phyloP scores from a whole-genome alignment of 2,888 invertebrate genomes.

The Sussaba pulchella region DNA sequence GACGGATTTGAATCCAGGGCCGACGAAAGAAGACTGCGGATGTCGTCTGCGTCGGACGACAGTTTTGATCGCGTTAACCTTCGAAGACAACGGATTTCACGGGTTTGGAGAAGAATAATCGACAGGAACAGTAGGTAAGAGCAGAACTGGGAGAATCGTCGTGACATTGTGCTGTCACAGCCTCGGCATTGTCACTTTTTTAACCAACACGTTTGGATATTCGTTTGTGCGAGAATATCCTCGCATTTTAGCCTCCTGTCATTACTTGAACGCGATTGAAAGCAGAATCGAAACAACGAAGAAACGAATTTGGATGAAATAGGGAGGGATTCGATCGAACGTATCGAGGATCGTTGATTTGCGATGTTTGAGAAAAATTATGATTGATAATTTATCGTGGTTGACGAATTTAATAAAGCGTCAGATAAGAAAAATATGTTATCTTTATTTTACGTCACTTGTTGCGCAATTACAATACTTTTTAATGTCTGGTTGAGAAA shows the following conservation, averaged over 20 bases:
- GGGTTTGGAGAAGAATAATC: constrained; percentile 57
- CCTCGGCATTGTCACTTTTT: constrained; percentile 37
- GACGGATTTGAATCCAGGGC: constrained; percentile 41
- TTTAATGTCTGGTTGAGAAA: constrained; percentile 9
- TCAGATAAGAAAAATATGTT: constrained; percentile 24
- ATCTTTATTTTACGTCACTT: constrained; percentile 5
- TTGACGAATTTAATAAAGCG: not conserved
- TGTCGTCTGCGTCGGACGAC: constrained; percentile 56
- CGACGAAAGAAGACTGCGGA: constrained; percentile 45
- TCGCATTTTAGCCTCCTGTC: constrained; percentile 48
- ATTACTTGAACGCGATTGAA: constrained; percentile 24
- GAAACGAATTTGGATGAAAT: constrained; percentile 23
- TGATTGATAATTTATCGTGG: not conserved
- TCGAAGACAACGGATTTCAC: constrained; percentile 51
- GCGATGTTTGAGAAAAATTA: not conserved
- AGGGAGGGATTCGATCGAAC: not conserved
- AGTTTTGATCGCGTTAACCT: constrained; percentile 70
- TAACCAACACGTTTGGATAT: not conserved
- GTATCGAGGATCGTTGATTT: not conserved
- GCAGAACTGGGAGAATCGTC: constrained; percentile 58
- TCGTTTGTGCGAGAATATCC: constrained; percentile 28
- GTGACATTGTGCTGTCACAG: constrained; percentile 66
- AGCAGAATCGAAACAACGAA: constrained; percentile 53
- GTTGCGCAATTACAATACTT: constrained; percentile 26
- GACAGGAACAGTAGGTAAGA: constrained; percentile 59